phyloP scores from a whole-genome alignment of 1,140 invertebrate genomes.

The Diuraphis noxia region DNA sequence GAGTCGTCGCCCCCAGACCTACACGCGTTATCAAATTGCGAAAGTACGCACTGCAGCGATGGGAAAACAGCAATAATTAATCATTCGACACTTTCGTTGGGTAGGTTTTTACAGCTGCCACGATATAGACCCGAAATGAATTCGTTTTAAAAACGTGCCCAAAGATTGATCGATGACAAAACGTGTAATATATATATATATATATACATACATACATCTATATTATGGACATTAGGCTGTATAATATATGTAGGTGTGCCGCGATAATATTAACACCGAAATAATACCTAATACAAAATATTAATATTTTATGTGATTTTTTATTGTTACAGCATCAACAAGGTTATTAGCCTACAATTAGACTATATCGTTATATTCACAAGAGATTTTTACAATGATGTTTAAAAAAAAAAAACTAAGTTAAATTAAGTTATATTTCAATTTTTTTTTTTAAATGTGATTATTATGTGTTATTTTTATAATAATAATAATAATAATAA shows the following conservation, averaged over 20 bases:
- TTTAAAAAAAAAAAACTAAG: too few relatives aligned
- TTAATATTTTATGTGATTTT: neutral
- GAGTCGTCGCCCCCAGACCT: neutral
- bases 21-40: neutral
- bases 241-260: neutral
- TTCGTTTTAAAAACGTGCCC: neutral
- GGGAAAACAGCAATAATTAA: neutral
- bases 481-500: too few relatives aligned
- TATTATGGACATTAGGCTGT: too few relatives aligned
- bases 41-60: neutral
- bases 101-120: neutral
- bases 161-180: conserved; percentile 2
- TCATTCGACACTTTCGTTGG: neutral
- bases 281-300: neutral
- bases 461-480: too few relatives aligned
- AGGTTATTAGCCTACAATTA: too few relatives aligned
- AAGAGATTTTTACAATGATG: too few relatives aligned
- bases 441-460: too few relatives aligned
- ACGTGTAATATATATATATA: neutral
- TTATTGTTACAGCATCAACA: too few relatives aligned
- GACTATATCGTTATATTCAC: too few relatives aligned
- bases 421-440: too few relatives aligned
- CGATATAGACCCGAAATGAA: neutral
- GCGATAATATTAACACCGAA: neutral
- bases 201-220: too few relatives aligned